phyloP scores from a whole-genome alignment of 2,888 invertebrate species.

The Saturnia pavonia region DNA sequence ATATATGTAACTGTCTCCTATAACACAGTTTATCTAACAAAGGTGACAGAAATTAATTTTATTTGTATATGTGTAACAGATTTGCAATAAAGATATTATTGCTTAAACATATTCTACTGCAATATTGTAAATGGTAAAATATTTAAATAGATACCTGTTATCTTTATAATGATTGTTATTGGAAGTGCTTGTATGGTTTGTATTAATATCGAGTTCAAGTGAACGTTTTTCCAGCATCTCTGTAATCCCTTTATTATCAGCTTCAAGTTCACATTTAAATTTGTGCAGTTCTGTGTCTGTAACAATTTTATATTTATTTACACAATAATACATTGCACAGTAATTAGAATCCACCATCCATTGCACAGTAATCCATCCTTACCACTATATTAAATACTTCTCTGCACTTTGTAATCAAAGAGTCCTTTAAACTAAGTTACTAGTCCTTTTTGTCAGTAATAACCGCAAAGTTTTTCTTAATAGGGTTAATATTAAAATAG shows the following conservation, averaged over 20 bases:
- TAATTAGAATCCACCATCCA: not conserved
- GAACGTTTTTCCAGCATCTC: conserved; percentile 97
- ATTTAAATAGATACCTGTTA: conserved; percentile 81
- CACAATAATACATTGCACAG: not conserved
- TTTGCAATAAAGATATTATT: too few relatives aligned
- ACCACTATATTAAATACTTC: too few relatives aligned
- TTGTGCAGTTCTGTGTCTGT: conserved; percentile 93
- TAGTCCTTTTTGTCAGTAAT: not conserved
- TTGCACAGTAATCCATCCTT: not conserved
- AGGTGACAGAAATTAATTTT: too few relatives aligned
- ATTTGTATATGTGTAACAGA: too few relatives aligned
- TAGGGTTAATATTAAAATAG: not conserved
- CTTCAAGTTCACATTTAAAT: conserved; percentile 99
- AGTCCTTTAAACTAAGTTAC: not conserved
- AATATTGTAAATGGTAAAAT: not conserved
- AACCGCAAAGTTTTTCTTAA: not conserved
- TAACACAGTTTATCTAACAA: too few relatives aligned
- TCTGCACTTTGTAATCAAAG: too few relatives aligned
- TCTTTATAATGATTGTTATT: conserved; percentile 89
- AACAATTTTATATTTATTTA: conserved; percentile 10
- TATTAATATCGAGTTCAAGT: conserved; percentile 89
- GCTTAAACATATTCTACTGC: too few relatives aligned
- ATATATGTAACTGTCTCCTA: too few relatives aligned
- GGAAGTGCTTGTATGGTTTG: conserved; percentile 69
- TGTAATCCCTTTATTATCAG: conserved; percentile 98